Base-by-base conservation (phyloP, 2,113 vertebrate genomes). In the Brachyistius frenatus region DNA sequence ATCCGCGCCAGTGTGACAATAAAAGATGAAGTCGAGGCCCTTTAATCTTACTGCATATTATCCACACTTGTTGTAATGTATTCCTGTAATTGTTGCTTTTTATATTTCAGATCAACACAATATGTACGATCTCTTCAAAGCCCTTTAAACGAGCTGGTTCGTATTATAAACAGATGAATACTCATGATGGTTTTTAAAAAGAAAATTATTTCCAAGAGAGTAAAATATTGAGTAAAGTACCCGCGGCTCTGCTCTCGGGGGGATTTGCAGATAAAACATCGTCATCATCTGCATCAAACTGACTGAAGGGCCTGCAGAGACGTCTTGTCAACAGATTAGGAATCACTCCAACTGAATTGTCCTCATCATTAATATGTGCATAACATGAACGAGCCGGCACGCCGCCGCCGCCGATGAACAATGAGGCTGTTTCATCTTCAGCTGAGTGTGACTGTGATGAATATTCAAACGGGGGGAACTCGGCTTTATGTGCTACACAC, bases 301-400 rank as follows among this genome's bases (percentile, higher is more conserved):
- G 79, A 69, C 33, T 78, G 78, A 85, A 86, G 81, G 65, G 86
- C 77, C 81, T 81, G 86, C 83, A 66, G 76, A 88, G 78, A 85
- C 78, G 65, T 78, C 83, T 80, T 85, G 86, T 83, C 87, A 83
- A 89, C 87, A 90, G 87, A 89, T 93, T 91, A 88, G 82, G 67
- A 82, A 89, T 85, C 85, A 84, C 86, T 90, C 73, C 2, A 70
- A 86, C 58, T 76, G 80, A 80, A 84, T 88, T 83, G 87, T 87
- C 81, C 82, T 64, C 72, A 49, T 88, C 80, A 79, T 88, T 89
- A 91, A 89, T 91, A 89, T 90, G 88, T 85, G 86, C 86, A 86
- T 81, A 85, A 90, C 85, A 86, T 47, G 80, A 84, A 64, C 7
- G 62, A 85, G 86, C 63, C 68, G 46, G 62, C 69, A 44, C 65